These are phyloP conservation scores for Erannis defoliaria DNA, from an alignment of 2,888 invertebrate genomes.

Conservation along the genomic window DNA sequence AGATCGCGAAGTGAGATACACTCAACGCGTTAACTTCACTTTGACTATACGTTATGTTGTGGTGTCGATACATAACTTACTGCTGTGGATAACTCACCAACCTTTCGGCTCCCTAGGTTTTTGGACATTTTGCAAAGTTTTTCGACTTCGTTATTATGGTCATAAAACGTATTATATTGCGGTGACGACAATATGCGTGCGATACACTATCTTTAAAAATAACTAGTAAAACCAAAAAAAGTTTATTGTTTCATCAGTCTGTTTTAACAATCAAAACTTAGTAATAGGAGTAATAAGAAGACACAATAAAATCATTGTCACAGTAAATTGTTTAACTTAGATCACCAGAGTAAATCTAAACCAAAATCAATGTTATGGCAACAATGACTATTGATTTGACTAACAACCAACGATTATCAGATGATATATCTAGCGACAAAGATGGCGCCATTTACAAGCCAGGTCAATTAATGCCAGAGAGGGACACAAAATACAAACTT, in stretches of 20 bases:
- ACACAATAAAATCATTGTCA: neutral
- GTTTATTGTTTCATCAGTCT: neutral
- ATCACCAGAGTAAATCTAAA: slow-evolving; percentile 17
- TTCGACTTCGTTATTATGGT: too few species aligned
- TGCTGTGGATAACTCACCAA: neutral
- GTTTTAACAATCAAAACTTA: neutral
- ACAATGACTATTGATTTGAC: slow-evolving; percentile 74
- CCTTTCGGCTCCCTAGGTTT: too few species aligned
- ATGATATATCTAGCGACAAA: slow-evolving; percentile 79
- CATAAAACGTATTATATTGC: too few species aligned
- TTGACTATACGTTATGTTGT: slow-evolving; percentile 13
- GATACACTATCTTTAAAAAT: too few species aligned
- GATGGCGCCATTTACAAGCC: slow-evolving; percentile 79
- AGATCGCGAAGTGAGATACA: slow-evolving; percentile 70
- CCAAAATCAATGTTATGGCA: slow-evolving; percentile 39
- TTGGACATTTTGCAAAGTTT: too few species aligned
- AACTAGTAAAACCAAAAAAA: too few species aligned
- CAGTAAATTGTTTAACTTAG: slow-evolving; percentile 19
- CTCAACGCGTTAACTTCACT: slow-evolving; percentile 61
- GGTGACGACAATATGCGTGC: too few species aligned
- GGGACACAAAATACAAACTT: slow-evolving; percentile 54
- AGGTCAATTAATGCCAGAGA: slow-evolving; percentile 80
- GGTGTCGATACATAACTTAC: slow-evolving; percentile 1
- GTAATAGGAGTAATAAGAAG: neutral
- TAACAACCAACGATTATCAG: slow-evolving; percentile 71